Conservation (phyloP, 2,797 vertebrate genomes). For the Acanthis flammea region DNA sequence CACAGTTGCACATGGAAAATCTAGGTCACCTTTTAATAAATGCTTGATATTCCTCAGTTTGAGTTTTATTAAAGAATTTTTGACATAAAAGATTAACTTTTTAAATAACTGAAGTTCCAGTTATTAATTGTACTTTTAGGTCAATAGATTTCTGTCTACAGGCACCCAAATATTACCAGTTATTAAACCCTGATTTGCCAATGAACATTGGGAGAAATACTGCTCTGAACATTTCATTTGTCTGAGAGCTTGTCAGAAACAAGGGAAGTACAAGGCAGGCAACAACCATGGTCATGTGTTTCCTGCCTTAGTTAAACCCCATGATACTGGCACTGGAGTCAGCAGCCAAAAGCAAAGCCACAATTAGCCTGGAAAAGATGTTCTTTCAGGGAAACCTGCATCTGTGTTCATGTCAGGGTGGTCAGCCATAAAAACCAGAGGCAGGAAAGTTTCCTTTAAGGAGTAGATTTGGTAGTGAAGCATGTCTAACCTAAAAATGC, state of each 20-base stretch:
- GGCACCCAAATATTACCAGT: background rate
- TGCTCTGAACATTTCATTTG: background rate
- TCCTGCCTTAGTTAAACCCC: background rate
- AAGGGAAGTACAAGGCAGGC: background rate
- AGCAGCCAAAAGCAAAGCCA: background rate
- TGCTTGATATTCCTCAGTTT: background rate
- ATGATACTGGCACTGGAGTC: background rate
- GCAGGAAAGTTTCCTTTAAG: background rate
- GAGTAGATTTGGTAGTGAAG: background rate
- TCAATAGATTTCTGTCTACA: background rate
- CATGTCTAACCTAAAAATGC: background rate
- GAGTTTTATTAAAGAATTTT: background rate
- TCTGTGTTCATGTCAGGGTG: background rate
- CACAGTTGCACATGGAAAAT: background rate
- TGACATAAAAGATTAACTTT: background rate
- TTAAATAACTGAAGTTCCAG: background rate
- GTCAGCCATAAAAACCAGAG: background rate
- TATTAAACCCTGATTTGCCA: background rate
- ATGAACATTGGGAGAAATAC: background rate
- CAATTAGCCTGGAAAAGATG: fast-evolving
- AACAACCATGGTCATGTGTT: fast-evolving
- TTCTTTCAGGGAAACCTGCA: background rate
- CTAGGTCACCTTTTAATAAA: background rate
- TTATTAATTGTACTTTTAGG: background rate
- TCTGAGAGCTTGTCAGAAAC: background rate